Conservation (phyloP, 92 coral and sea anemone genomes). For the Actinostola sp. region DNA sequence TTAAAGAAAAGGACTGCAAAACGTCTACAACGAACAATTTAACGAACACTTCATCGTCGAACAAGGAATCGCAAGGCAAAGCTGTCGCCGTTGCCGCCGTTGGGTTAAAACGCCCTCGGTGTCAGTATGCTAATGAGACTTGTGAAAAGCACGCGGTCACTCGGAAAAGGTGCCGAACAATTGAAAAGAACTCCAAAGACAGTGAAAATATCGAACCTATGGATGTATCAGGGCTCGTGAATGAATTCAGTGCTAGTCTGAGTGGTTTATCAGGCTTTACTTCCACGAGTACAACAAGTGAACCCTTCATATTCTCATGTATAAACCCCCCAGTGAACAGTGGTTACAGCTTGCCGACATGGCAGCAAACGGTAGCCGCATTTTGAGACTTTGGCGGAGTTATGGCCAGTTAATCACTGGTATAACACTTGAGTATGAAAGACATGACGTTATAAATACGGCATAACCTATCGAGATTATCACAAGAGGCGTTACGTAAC, state of each 20-base stretch:
- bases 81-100: slow-evolving; percentile 56
- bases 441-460: neutral
- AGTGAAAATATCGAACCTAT: slow-evolving; percentile 78
- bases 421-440: neutral
- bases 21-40: slow-evolving; percentile 11
- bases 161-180: slow-evolving; percentile 73
- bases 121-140: slow-evolving; percentile 83
- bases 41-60: slow-evolving; percentile 19
- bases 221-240: slow-evolving; percentile 87
- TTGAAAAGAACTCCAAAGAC: slow-evolving; percentile 36
- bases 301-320: slow-evolving; percentile 62
- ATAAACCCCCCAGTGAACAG: slow-evolving; percentile 58
- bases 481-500: slow-evolving; percentile 5
- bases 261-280: slow-evolving; percentile 78
- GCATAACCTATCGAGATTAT: too few species aligned
- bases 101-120: slow-evolving; percentile 81
- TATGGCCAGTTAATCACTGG: too few species aligned
- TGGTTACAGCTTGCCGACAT: slow-evolving; percentile 41
- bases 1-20: slow-evolving; percentile 33
- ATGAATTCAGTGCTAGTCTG: slow-evolving; percentile 81
- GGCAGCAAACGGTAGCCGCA: slow-evolving; percentile 85
- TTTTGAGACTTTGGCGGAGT: too few species aligned
- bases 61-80: slow-evolving; percentile 35
- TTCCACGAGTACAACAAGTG: slow-evolving; percentile 37
- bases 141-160: slow-evolving; percentile 94